Evolutionary conservation across 2,888 invertebrate genomes (phyloP), one percentile per base, ranked within the genome.

Genomic region (Netelia virgata): DNA sequence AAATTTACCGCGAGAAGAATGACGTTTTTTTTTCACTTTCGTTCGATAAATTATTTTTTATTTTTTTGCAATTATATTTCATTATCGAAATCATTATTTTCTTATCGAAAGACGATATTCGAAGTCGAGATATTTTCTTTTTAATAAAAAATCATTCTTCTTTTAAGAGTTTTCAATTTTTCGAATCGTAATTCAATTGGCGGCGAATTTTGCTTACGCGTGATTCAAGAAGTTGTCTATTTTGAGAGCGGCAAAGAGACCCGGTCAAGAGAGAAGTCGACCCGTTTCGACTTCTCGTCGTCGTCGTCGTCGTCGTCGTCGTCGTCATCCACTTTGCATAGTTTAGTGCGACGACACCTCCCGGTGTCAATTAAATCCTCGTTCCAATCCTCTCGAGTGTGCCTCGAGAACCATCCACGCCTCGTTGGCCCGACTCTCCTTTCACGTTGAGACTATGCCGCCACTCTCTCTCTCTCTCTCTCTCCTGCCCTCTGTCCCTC

Each of bases 341-440:
- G 90, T 92, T 91, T 91, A 90, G 91, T 89, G 90, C 90, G 89
- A 89, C 89, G 91, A 92, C 92, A 92, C 92, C 92, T 92, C 87
- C 89, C 90, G 90, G 92, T 92, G 92, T 92, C 92, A 92, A 92
- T 91, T 91, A 92, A 91, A 92, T 91, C 90, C 91, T 88, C 90
- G 87, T 84, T 85, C 87, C 82, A 85, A 85, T 86, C 86, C 77
- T 76, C 82, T 77, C 69, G 73, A 84, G 78, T 82, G 78, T 66
- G 74, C 57, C 76, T 76, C 76, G 68, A 47, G 57, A 79, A 77
- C 81, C 78, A 69, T 84, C 84, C 76, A 85, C 81, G 85, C 77
- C 80, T 83, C 80, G 83, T 66, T 83, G 81, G 57, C 82, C 70
- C 73, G 63, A 68, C 55, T 74, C 64, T 79, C 64, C 72, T 77